Evolutionary conservation across 1,140 invertebrate species (phyloP).

Genomic region (Drosophila azteca): DNA sequence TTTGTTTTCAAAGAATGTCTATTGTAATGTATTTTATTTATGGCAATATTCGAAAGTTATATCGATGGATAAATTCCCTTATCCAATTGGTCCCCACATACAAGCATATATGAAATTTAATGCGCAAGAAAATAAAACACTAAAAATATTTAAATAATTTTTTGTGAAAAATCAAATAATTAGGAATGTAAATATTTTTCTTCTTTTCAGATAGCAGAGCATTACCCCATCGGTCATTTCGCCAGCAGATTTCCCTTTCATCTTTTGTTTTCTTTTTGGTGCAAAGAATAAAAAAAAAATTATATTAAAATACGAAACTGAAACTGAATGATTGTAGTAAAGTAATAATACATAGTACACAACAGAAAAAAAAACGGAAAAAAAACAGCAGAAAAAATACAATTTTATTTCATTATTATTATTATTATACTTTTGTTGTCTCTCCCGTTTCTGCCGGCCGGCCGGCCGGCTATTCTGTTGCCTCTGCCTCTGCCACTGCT

Average conservation of each 20-base stretch:
- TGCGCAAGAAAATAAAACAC: too few relatives aligned
- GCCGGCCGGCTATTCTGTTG: slow-evolving; percentile 12
- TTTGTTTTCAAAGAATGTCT: too few relatives aligned
- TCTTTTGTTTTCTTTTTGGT: not conserved
- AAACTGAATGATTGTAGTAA: slow-evolving; percentile 47
- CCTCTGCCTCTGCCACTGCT: not conserved
- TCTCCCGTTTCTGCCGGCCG: slow-evolving; percentile 9
- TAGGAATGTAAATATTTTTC: too few relatives aligned
- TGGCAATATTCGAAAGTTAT: too few relatives aligned
- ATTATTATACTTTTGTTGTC: slow-evolving; percentile 23
- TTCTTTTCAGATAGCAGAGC: not conserved
- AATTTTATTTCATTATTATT: slow-evolving; percentile 29
- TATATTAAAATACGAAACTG: not conserved
- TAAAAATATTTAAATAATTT: too few relatives aligned
- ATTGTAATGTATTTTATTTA: too few relatives aligned
- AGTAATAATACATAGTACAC: slow-evolving; percentile 9
- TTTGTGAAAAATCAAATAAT: too few relatives aligned
- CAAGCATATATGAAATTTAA: too few relatives aligned
- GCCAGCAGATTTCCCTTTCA: not conserved
- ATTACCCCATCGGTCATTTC: not conserved
- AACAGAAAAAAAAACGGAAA: slow-evolving; percentile 11
- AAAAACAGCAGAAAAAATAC: slow-evolving; percentile 7
- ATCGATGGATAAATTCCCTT: too few relatives aligned
- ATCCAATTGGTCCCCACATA: too few relatives aligned
- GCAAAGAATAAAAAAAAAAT: not conserved